Conservation (phyloP, 2,888 invertebrate genomes). For the Heliconius aoede region DNA sequence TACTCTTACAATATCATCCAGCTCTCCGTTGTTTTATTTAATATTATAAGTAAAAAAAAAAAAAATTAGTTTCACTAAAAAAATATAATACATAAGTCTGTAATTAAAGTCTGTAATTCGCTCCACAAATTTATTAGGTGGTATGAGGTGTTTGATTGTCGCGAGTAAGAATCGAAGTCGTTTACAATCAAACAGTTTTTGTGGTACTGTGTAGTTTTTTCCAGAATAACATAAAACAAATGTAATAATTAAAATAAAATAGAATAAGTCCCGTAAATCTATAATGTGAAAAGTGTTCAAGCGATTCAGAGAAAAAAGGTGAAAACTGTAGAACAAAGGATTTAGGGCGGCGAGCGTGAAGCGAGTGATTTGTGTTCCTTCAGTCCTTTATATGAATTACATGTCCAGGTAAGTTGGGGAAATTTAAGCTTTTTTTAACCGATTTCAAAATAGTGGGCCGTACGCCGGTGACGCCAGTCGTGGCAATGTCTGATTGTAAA, state of each 20-base stretch:
- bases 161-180: too few species aligned
- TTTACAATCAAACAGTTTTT: too few species aligned
- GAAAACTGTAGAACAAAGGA: slow-evolving; percentile 24
- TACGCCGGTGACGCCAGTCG: not conserved
- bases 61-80: too few species aligned
- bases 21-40: slow-evolving; percentile 2
- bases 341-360: slow-evolving; percentile 26
- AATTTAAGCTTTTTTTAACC: not conserved
- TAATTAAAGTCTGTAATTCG: too few species aligned
- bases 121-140: too few species aligned
- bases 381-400: not conserved
- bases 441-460: too few species aligned
- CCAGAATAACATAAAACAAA: not conserved
- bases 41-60: too few species aligned
- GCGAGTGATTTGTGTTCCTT: slow-evolving; percentile 24
- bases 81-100: too few species aligned
- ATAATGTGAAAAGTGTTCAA: slow-evolving; percentile 27
- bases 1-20: not conserved
- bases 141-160: too few species aligned
- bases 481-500: too few species aligned
- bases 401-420: not conserved
- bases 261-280: slow-evolving; percentile 16
- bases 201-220: too few species aligned
- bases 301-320: slow-evolving; percentile 28
- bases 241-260: not conserved